Conservation (phyloP, 2,113 vertebrate genomes). For the Stegastes partitus region DNA sequence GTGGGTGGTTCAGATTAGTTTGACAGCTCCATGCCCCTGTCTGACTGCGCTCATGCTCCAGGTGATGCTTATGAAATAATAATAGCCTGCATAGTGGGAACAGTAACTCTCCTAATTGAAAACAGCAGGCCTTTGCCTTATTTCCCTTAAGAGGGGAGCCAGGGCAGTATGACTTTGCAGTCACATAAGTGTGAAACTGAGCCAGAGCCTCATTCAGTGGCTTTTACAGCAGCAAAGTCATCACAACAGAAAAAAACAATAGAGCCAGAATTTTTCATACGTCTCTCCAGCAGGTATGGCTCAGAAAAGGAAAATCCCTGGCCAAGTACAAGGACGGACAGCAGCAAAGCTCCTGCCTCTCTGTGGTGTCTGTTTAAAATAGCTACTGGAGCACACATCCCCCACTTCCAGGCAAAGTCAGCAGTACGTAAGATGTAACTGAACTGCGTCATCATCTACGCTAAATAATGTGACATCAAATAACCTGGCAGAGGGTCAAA, state of each 20-base stretch:
- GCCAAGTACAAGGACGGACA: conserved; percentile 16
- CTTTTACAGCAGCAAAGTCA: conserved; percentile 50
- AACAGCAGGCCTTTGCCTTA: conserved; percentile 58
- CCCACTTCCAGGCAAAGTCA: conserved; percentile 13
- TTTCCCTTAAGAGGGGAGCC: conserved; percentile 30
- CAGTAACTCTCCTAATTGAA: conserved; percentile 63
- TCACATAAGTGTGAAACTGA: conserved; percentile 32
- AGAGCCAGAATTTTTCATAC: not conserved
- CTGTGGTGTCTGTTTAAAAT: conserved; percentile 32
- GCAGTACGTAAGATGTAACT: conserved; percentile 17
- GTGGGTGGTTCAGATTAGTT: conserved; percentile 27
- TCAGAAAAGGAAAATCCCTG: conserved; percentile 10
- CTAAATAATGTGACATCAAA: conserved; percentile 56
- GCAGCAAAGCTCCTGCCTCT: conserved; percentile 9
- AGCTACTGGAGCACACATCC: conserved; percentile 33
- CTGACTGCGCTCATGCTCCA: conserved; percentile 39
- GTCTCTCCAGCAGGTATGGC: not conserved
- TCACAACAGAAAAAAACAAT: not conserved
- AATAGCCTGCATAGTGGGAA: conserved; percentile 44
- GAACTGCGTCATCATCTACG: conserved; percentile 58
- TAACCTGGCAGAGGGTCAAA: conserved; percentile 30
- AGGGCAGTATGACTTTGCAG: conserved; percentile 26
- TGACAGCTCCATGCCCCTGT: conserved; percentile 27
- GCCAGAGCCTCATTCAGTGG: not conserved
- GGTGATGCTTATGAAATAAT: conserved; percentile 60